Conservation (phyloP, 1,140 invertebrate species). For the Solenopsis invicta region DNA sequence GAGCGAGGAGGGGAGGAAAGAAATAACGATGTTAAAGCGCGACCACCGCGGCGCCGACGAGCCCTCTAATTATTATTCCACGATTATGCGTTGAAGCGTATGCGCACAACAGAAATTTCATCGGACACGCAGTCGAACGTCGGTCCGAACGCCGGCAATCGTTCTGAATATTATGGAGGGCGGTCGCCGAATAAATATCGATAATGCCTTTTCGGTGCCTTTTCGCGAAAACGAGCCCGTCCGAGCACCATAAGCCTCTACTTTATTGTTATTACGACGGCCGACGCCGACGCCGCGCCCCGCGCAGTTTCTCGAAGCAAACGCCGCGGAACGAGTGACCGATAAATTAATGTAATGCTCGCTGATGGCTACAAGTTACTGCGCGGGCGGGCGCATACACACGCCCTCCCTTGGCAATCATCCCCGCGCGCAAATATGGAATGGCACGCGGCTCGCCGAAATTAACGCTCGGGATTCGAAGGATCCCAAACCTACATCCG, state of each 20-base stretch:
- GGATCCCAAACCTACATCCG: neutral
- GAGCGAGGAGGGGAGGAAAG: neutral
- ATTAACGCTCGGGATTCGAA: conserved; percentile 40
- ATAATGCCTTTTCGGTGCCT: conserved; percentile 75
- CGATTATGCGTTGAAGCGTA: conserved; percentile 23
- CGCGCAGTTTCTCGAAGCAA: neutral
- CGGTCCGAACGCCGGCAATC: conserved; percentile 68
- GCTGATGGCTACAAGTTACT: conserved; percentile 70
- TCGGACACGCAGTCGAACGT: conserved; percentile 44
- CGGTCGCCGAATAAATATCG: conserved; percentile 76
- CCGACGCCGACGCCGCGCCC: conserved; percentile 42
- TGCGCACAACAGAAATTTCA: conserved; percentile 47
- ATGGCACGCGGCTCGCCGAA: conserved; percentile 66
- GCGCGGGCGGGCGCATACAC: conserved; percentile 24
- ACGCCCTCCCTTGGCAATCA: conserved; percentile 14
- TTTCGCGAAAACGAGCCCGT: conserved; percentile 76
- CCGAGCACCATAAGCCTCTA: conserved; percentile 70
- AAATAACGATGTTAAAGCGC: conserved; percentile 59
- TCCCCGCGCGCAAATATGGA: conserved; percentile 57
- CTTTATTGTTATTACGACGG: conserved; percentile 78
- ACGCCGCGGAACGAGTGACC: conserved; percentile 61
- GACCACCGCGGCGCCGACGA: conserved; percentile 70
- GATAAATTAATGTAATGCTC: conserved; percentile 75
- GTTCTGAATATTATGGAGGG: conserved; percentile 68
- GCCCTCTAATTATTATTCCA: conserved; percentile 75